Conservation (phyloP, 2,113 vertebrate genomes). For the Speoplatyrhinus poulsoni region DNA sequence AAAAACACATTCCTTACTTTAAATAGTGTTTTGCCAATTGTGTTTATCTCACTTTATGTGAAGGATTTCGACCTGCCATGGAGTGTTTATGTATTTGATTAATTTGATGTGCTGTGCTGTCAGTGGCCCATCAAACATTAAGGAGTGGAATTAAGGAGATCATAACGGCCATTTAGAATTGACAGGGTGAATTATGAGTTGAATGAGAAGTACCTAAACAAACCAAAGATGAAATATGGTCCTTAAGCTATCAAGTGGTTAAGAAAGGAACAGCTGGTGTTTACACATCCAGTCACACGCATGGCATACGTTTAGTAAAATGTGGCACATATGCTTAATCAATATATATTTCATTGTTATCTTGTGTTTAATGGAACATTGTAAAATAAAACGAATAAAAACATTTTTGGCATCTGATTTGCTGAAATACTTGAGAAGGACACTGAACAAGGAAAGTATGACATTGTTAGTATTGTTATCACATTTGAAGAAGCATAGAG, state of each 20-base stretch:
- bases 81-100: conserved; percentile 38
- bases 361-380: no score
- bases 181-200: conserved; percentile 30
- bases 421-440: no score
- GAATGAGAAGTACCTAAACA: not conserved
- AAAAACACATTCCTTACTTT: no score
- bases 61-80: conserved; percentile 13
- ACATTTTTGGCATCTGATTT: no score
- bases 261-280: no score
- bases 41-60: conserved; percentile 31
- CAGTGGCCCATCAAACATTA: conserved; percentile 34
- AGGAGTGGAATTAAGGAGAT: conserved; percentile 22
- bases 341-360: no score
- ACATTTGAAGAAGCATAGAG: conserved; percentile 1
- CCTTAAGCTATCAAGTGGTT: no score
- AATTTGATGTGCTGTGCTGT: conserved; percentile 46
- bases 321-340: no score
- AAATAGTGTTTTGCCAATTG: conserved; percentile 5
- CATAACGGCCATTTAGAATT: conserved; percentile 31
- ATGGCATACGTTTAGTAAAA: no score
- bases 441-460: not conserved
- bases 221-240: no score
- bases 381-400: no score
- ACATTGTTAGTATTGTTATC: conserved; percentile 10
- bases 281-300: no score